Evolutionary conservation across 2,113 vertebrate genomes (phyloP), one percentile per base, ranked within the genome.

Genomic region (Coptodon bakossiorum): DNA sequence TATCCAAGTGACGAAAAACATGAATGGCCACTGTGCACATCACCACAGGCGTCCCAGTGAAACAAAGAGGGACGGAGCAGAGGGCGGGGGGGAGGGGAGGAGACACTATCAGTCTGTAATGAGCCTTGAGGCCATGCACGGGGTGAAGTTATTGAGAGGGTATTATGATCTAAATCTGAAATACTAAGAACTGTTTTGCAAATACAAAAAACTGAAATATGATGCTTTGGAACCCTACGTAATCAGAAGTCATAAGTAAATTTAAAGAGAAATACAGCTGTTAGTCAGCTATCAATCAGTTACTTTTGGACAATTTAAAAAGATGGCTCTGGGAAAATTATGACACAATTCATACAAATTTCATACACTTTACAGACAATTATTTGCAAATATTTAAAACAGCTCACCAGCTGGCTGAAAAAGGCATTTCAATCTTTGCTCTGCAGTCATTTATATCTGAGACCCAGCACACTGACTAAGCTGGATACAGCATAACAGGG

Each of bases 1-100:
- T 84, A 90, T 80, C 61, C 84, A 71, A 92, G 89, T 88, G 90
- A 90, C 79, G 53, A 86, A 83, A 89, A 80, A 89, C 54, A 86
- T 94, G 87, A 93, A 94, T 91, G 90, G 85, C 34, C 52, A 78
- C 85, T 66, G 66, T 84, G 68, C 84, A 88, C 84, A 90, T 90
- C 89, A 83, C 91, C 63, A 88, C 85, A 84, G 94, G 92, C 56
- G 36, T 53, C 56, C 78, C 57, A 81, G 66, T 87, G 79, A 92
- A 90, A 95, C 88, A 91, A 91, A 92, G 86, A 88, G 22, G 78
- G 38, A 87, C 7, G 45, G 81, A 82, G 84, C 38, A 61, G 63
- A 38, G 54, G 4, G 22, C 0, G 83, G 90, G 86, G 89, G 79
- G 89, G 76, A 48, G 80, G 92, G 85, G 61, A 83, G 17, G 27